Conservation (phyloP, 92 coral and sea anemone genomes). For the Phymanthus crucifer region DNA sequence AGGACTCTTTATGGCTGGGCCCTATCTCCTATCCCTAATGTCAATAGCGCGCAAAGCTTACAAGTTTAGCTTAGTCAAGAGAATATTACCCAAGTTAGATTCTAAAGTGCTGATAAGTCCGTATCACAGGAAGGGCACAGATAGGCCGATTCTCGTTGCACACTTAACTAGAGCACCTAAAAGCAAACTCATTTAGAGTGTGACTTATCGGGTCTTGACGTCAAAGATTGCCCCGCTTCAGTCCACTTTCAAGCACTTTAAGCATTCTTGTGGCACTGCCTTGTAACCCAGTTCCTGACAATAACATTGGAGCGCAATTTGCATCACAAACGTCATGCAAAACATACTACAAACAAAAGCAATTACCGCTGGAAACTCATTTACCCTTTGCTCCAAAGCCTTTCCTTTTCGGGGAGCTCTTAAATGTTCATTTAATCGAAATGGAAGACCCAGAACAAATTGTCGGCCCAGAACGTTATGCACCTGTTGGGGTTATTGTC, state of each 20-base stretch:
- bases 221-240: constrained; percentile 77
- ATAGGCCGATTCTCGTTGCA: constrained; percentile 70
- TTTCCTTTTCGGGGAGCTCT: constrained; percentile 42
- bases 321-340: constrained; percentile 81
- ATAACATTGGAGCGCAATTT: constrained; percentile 62
- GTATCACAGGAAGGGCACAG: constrained; percentile 82
- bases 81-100: constrained; percentile 71
- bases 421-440: constrained; percentile 35
- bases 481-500: constrained; percentile 62
- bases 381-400: constrained; percentile 30
- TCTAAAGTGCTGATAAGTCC: constrained; percentile 78
- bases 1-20: constrained; percentile 85
- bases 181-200: constrained; percentile 67
- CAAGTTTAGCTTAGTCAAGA: constrained; percentile 62
- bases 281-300: constrained; percentile 86
- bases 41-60: constrained; percentile 78
- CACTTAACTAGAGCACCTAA: constrained; percentile 62
- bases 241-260: constrained; percentile 57
- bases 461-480: constrained; percentile 35
- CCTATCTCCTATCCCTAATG: constrained; percentile 88
- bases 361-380: constrained; percentile 69
- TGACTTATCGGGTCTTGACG: constrained; percentile 75
- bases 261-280: constrained; percentile 81
- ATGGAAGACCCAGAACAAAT: constrained; percentile 23
- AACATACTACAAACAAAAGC: constrained; percentile 79